Percentiles rank a stretch among this genome's conserved stretches.
phyloP scores from a whole-genome alignment of 2,113 vertebrate species.

The Pseudolaguvia tuberculata region DNA sequence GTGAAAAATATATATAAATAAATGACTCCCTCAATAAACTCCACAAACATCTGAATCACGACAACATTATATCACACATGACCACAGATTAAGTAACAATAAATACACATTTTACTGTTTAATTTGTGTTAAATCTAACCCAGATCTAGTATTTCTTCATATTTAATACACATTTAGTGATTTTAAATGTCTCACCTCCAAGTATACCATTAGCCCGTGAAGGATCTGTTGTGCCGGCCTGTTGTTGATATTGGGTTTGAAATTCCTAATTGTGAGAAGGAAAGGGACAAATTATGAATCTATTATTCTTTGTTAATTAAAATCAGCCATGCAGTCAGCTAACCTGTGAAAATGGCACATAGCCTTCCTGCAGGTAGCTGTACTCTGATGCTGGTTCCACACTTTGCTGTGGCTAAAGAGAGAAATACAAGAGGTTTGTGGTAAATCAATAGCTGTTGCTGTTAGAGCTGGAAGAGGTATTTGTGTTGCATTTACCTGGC shows the following conservation, averaged over 20 bases:
- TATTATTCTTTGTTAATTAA: neutral
- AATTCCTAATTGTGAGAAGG: slow-evolving; percentile 68
- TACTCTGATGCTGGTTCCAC: slow-evolving; percentile 83
- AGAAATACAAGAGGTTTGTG: neutral
- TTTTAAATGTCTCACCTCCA: slow-evolving; percentile 59
- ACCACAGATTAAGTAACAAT: no score
- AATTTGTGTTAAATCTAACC: neutral
- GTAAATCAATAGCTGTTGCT: neutral
- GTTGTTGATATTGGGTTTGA: slow-evolving; percentile 79
- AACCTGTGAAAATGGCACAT: slow-evolving; percentile 81
- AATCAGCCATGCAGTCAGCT: slow-evolving; percentile 12
- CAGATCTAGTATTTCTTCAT: no score
- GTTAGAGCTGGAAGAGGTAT: neutral
- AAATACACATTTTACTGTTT: no score
- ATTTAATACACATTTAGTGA: neutral
- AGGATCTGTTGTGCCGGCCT: slow-evolving; percentile 73
- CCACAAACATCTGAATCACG: no score
- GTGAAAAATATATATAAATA: neutral
- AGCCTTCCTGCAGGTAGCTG: slow-evolving; percentile 87
- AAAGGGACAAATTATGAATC: slow-evolving; percentile 46
- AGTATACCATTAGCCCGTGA: slow-evolving; percentile 74
- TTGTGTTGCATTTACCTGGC: slow-evolving; percentile 77
- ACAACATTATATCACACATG: no score
- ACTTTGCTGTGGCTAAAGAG: slow-evolving; percentile 76
- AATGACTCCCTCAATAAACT: no score